These are phyloP conservation scores for Adelosebastes latens DNA, from an alignment of 2,797 vertebrate species.

Conservation along the genomic window DNA sequence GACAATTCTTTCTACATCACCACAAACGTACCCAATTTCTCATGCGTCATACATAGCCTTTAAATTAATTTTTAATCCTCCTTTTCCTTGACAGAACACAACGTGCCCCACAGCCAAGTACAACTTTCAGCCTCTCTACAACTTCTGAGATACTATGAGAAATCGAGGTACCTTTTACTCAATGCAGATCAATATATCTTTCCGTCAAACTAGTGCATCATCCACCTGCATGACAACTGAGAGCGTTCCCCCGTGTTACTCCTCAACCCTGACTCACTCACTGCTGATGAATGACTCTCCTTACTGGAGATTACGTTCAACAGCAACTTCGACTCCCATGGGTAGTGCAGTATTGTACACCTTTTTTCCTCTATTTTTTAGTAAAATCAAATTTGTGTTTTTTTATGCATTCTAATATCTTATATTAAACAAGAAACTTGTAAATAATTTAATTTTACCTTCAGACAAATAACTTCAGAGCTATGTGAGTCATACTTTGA, in stretches of 20 bases:
- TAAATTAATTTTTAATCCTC: background rate
- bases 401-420: background rate
- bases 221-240: constrained; percentile 37
- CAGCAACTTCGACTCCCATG: background rate
- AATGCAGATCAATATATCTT: constrained; percentile 41
- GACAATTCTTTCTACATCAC: background rate
- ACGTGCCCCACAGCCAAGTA: background rate
- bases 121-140: background rate
- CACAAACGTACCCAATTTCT: background rate
- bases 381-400: background rate
- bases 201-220: constrained; percentile 19
- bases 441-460: background rate
- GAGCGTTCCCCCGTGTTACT: constrained; percentile 1
- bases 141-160: background rate
- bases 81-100: background rate
- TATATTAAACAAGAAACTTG: background rate
- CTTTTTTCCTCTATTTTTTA: background rate
- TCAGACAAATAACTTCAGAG: background rate
- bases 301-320: background rate
- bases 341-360: background rate
- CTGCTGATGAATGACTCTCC: constrained; percentile 30
- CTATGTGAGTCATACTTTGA: background rate
- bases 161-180: constrained; percentile 9
- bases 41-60: background rate
- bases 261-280: constrained; percentile 13